Percentiles rank a stretch among this genome's conserved stretches.
Evolutionary conservation across 1,140 invertebrate genomes (phyloP).

Genomic region (Dendroctonus valens): DNA sequence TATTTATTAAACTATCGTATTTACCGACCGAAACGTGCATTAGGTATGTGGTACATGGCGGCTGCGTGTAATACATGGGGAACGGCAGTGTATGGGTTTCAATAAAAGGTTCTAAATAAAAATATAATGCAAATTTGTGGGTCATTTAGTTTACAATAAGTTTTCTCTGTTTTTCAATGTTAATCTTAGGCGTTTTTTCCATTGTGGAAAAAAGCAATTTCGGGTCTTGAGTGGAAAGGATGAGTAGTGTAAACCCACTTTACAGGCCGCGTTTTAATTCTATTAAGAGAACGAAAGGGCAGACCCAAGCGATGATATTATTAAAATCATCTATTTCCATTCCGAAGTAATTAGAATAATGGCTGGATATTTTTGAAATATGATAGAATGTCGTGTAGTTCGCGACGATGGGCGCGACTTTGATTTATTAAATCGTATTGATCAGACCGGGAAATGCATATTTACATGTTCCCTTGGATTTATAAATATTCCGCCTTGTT

Average conservation of each 20-base stretch:
- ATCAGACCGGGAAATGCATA: constrained; percentile 37
- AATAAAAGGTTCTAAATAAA: too few species aligned
- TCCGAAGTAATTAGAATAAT: constrained; percentile 48
- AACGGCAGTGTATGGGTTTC: too few species aligned
- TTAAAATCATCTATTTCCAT: constrained; percentile 46
- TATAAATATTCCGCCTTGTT: constrained; percentile 3
- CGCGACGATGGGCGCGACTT: constrained; percentile 44
- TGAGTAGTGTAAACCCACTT: too few species aligned
- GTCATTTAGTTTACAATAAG: too few species aligned
- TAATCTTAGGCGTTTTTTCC: too few species aligned
- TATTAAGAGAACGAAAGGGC: too few species aligned
- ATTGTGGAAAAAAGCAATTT: too few species aligned
- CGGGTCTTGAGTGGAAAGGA: too few species aligned
- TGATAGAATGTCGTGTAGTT: constrained; percentile 47
- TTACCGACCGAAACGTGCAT: constrained; percentile 15
- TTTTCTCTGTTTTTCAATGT: too few species aligned
- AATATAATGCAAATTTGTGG: too few species aligned
- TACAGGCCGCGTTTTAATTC: too few species aligned
- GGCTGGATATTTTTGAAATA: constrained; percentile 49
- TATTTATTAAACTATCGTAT: constrained; percentile 34
- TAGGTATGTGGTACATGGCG: constrained; percentile 7
- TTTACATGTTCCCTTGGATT: constrained; percentile 16
- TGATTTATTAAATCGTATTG: constrained; percentile 48
- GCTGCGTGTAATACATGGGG: too few species aligned
- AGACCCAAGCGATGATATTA: constrained; percentile 32